These are phyloP conservation scores for Mythimna impura DNA, from an alignment of 2,888 invertebrate genomes.

Conservation along the genomic window DNA sequence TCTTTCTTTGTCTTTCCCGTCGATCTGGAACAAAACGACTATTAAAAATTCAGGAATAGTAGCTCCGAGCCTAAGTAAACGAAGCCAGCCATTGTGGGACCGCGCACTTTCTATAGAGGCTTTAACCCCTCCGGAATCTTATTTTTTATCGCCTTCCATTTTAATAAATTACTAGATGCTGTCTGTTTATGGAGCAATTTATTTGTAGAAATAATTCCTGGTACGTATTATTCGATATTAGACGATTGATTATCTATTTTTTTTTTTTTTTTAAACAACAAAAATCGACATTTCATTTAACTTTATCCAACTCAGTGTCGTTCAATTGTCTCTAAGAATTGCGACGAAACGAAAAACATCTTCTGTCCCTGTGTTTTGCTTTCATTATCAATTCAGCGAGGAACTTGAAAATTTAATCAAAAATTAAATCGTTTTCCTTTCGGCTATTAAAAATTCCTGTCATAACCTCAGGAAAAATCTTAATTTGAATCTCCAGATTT, in stretches of 20 bases:
- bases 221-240: constrained; percentile 36
- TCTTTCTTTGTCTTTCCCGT: constrained; percentile 54
- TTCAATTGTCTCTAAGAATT: not conserved
- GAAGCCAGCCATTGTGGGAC: constrained; percentile 56
- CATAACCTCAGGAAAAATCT: constrained; percentile 33
- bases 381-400: constrained; percentile 47
- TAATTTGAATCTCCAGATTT: constrained; percentile 38
- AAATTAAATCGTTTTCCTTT: constrained; percentile 40
- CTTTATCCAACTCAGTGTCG: not conserved
- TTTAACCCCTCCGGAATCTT: constrained; percentile 55
- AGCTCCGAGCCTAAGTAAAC: constrained; percentile 58
- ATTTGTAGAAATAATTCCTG: constrained; percentile 24
- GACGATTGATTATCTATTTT: constrained; percentile 5
- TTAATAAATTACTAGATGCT: constrained; percentile 66
- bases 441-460: constrained; percentile 40
- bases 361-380: constrained; percentile 25
- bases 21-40: constrained; percentile 61
- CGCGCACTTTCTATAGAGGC: constrained; percentile 54
- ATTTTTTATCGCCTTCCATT: constrained; percentile 67
- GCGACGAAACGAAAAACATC: constrained; percentile 26
- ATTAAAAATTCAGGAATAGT: constrained; percentile 65
- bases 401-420: constrained; percentile 45
- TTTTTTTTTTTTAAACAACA: not conserved
- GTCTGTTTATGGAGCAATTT: constrained; percentile 49
- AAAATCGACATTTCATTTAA: not conserved